Evolutionary conservation across 2,113 vertebrate genomes (phyloP).

Genomic region (Phalacrocorax brasilianus): DNA sequence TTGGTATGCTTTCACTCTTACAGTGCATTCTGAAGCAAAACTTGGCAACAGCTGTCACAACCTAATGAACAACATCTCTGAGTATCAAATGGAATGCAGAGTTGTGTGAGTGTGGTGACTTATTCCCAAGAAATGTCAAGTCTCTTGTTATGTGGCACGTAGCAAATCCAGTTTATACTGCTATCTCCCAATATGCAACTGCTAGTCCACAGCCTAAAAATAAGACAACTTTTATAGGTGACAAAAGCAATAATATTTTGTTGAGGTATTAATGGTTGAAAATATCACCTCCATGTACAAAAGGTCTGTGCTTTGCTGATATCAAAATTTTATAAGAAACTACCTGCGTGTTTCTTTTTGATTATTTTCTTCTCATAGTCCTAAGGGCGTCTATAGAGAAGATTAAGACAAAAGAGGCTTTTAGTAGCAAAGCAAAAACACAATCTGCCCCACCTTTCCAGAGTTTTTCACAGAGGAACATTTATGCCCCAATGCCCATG

Average conservation of each 20-base stretch:
- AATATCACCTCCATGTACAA: not conserved
- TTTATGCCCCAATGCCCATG: not conserved
- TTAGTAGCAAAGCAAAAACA: not conserved
- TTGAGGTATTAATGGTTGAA: slow-evolving; percentile 6
- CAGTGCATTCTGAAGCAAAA: not conserved
- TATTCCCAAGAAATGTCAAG: slow-evolving; percentile 49
- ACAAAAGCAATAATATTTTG: not conserved
- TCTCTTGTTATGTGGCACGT: slow-evolving; percentile 29
- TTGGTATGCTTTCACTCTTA: not conserved
- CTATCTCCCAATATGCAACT: not conserved
- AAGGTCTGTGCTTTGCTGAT: not conserved
- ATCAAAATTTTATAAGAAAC: not conserved
- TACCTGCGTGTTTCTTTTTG: not conserved
- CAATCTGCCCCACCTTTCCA: not conserved
- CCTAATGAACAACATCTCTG: slow-evolving; percentile 50
- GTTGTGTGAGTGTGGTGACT: slow-evolving; percentile 6
- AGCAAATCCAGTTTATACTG: slow-evolving; percentile 4
- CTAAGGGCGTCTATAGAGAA: not conserved
- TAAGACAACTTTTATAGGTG: not conserved
- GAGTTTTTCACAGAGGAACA: not conserved
- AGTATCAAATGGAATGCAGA: slow-evolving; percentile 56
- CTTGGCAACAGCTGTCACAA: slow-evolving; percentile 58
- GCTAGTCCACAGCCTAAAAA: not conserved
- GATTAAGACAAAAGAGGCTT: not conserved
- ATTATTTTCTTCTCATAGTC: not conserved